Conservation (phyloP, 1,140 invertebrate genomes). For the Chlorops oryzae region DNA sequence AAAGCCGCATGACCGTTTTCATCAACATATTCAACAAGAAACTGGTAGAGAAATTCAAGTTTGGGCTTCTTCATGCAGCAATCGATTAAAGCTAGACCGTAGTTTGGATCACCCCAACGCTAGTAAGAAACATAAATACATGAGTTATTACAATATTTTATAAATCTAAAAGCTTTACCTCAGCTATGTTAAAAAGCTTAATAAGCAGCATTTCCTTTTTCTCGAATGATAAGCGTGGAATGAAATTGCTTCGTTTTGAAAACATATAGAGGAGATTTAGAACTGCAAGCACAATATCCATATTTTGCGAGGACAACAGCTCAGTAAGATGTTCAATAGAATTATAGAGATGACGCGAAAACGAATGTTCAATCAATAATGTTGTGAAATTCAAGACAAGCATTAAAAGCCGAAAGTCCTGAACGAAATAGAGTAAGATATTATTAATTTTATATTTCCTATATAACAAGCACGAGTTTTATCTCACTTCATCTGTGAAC, state of each 20-base stretch:
- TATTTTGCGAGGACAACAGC: constrained; percentile 77
- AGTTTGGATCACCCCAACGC: constrained; percentile 43
- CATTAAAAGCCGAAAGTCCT: constrained; percentile 71
- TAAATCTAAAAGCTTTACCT: constrained; percentile 54
- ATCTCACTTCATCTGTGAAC: constrained; percentile 56
- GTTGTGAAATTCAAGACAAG: constrained; percentile 80
- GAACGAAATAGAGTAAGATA: constrained; percentile 22
- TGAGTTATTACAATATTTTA: not conserved
- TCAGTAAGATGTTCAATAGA: constrained; percentile 84
- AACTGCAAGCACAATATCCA: constrained; percentile 81
- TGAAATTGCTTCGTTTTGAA: constrained; percentile 87
- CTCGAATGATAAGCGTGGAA: constrained; percentile 69
- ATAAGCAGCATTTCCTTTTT: constrained; percentile 68
- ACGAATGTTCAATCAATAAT: constrained; percentile 83
- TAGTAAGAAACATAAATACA: constrained; percentile 15
- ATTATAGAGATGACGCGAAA: constrained; percentile 84
- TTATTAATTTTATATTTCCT: too few species aligned
- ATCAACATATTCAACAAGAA: constrained; percentile 43
- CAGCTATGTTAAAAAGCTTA: constrained; percentile 74
- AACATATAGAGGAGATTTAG: constrained; percentile 87
- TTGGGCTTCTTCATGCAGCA: constrained; percentile 43
- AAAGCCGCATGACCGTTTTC: constrained; percentile 39
- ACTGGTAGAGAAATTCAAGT: constrained; percentile 39
- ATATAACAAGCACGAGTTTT: not conserved
- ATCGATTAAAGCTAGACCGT: constrained; percentile 38